These are phyloP conservation scores for Anthoptus insignis DNA, from an alignment of 2,888 invertebrate species.

Conservation along the genomic window DNA sequence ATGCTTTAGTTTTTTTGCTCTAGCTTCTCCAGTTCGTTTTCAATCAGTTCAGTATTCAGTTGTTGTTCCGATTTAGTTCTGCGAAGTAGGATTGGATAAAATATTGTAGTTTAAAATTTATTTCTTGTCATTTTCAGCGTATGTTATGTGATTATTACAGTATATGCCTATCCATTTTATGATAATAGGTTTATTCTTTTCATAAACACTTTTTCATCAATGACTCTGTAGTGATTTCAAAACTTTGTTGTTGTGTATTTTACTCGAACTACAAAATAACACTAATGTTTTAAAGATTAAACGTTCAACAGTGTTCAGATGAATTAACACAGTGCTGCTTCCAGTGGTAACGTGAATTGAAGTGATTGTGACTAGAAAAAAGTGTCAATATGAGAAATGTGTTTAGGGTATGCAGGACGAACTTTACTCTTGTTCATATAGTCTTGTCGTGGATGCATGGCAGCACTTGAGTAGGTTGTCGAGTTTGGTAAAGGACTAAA, in stretches of 20 bases:
- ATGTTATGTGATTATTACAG: background rate
- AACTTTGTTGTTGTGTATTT: slow-evolving; percentile 62
- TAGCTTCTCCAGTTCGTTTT: slow-evolving; percentile 6
- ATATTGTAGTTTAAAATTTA: background rate
- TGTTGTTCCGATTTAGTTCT: slow-evolving; percentile 17
- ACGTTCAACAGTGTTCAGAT: slow-evolving; percentile 15
- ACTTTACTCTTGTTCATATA: slow-evolving; percentile 68
- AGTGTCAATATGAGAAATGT: slow-evolving; percentile 73
- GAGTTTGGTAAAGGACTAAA: slow-evolving; percentile 55
- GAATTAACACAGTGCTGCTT: slow-evolving; percentile 28
- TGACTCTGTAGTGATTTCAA: slow-evolving; percentile 60
- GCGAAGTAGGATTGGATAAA: slow-evolving; percentile 6
- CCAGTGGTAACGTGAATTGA: slow-evolving; percentile 40
- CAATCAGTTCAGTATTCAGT: slow-evolving; percentile 2
- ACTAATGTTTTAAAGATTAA: slow-evolving; percentile 33
- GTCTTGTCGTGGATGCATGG: slow-evolving; percentile 72
- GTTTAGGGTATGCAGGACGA: slow-evolving; percentile 74
- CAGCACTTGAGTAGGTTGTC: slow-evolving; percentile 68
- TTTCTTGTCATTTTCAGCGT: background rate
- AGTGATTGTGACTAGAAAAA: slow-evolving; percentile 42
- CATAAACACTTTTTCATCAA: slow-evolving; percentile 15
- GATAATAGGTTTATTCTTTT: background rate
- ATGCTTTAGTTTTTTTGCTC: no score
- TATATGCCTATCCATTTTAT: background rate
- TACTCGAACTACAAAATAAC: slow-evolving; percentile 62